phyloP scores from a whole-genome alignment of 92 coral and sea anemone genomes.

The Epizoanthus rinbou region DNA sequence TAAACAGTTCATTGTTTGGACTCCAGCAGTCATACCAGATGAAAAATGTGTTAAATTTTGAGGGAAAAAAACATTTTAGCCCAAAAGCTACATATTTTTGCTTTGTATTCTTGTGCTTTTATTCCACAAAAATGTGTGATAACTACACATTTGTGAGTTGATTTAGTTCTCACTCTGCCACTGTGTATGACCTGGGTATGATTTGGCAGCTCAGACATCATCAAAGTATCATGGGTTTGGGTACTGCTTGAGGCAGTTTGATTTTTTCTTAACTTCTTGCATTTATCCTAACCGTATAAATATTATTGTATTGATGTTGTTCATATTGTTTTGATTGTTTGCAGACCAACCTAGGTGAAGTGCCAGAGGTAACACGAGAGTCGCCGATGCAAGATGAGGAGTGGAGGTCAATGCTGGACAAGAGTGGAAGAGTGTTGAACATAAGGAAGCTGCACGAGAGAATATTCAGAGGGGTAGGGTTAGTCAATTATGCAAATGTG shows the following conservation, averaged over 20 bases:
- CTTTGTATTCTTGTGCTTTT: neutral
- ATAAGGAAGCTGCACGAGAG: slow-evolving; percentile 67
- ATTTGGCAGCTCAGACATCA: too few species aligned
- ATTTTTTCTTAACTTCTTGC: too few species aligned
- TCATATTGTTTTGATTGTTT: neutral
- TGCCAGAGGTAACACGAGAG: slow-evolving; percentile 70
- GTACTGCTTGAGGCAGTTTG: too few species aligned
- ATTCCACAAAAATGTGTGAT: neutral
- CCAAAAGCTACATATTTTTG: neutral
- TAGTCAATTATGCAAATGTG: too few species aligned
- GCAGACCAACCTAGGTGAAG: slow-evolving; percentile 84
- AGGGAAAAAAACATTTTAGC: neutral
- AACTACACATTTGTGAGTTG: too few species aligned
- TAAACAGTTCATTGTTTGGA: too few species aligned
- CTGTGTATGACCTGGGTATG: too few species aligned
- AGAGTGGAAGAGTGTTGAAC: slow-evolving; percentile 73
- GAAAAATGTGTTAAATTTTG: neutral
- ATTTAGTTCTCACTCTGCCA: too few species aligned
- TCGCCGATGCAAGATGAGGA: slow-evolving; percentile 68
- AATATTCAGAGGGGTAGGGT: slow-evolving; percentile 83
- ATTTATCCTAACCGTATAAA: too few species aligned
- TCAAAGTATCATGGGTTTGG: too few species aligned
- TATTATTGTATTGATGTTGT: too few species aligned
- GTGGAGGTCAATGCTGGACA: slow-evolving; percentile 82
- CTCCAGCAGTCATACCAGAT: too few species aligned